Evolutionary conservation across 1,140 invertebrate genomes (phyloP).

Genomic region (Agrilus planipennis): DNA sequence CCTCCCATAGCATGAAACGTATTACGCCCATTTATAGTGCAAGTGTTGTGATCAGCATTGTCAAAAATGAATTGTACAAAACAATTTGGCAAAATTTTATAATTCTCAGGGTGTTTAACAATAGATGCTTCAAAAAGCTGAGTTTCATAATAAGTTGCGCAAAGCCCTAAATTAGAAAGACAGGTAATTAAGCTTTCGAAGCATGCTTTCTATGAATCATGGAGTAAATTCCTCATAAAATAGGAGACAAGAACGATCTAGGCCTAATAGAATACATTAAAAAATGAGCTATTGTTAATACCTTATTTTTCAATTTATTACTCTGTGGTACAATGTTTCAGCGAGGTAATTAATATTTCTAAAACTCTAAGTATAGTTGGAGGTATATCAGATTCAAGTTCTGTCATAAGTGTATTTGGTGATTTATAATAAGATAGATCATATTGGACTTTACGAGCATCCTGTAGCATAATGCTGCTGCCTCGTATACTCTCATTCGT

Average conservation of each 20-base stretch:
- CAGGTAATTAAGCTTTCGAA: conserved; percentile 16
- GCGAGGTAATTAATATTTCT: too few species aligned
- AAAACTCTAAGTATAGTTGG: too few species aligned
- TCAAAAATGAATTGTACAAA: conserved; percentile 30
- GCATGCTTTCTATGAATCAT: conserved; percentile 20
- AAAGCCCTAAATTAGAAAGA: conserved; percentile 23
- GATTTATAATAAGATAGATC: too few species aligned
- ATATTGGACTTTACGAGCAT: too few species aligned
- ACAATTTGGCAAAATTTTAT: not conserved
- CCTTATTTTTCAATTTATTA: too few species aligned
- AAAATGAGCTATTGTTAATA: too few species aligned
- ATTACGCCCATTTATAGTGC: conserved; percentile 20
- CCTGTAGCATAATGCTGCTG: too few species aligned
- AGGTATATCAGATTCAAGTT: too few species aligned
- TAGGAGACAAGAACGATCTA: conserved; percentile 20
- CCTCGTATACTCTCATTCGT: too few species aligned
- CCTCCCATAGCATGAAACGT: conserved; percentile 26
- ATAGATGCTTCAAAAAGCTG: conserved; percentile 22
- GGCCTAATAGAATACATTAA: too few species aligned
- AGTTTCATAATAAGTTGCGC: conserved; percentile 20
- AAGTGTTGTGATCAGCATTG: conserved; percentile 23
- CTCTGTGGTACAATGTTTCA: too few species aligned
- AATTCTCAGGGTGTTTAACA: conserved; percentile 5
- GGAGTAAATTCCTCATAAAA: conserved; percentile 14
- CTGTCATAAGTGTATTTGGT: too few species aligned